phyloP scores from a whole-genome alignment of 2,888 invertebrate species.

The Elegia similella region DNA sequence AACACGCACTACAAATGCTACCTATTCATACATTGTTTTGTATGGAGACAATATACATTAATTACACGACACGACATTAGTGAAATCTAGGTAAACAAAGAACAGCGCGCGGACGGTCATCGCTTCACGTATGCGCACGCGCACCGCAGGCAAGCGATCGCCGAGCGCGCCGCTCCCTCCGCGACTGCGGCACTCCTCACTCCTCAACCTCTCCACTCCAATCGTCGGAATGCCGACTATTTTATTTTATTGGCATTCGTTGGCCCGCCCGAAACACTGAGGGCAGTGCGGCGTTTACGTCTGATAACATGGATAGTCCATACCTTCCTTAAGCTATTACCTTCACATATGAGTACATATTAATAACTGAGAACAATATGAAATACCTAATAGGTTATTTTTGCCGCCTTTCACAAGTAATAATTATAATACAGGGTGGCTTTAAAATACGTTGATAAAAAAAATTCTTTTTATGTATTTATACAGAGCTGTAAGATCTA shows the following conservation, averaged over 20 bases:
- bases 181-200: conserved; percentile 11
- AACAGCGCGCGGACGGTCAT: conserved; percentile 1
- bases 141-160: background rate
- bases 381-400: too few species aligned
- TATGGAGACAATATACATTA: background rate
- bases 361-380: too few species aligned
- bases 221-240: conserved; percentile 13
- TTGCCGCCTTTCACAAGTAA: too few species aligned
- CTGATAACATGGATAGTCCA: too few species aligned
- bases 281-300: too few species aligned
- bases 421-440: too few species aligned
- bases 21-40: background rate
- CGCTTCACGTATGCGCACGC: conserved; percentile 3
- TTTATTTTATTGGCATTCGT: conserved; percentile 32
- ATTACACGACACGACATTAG: background rate
- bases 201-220: background rate
- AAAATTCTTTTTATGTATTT: too few species aligned
- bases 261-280: conserved; percentile 23
- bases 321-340: too few species aligned
- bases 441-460: too few species aligned
- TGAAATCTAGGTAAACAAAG: conserved; percentile 17
- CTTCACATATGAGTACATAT: too few species aligned
- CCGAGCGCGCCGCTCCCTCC: conserved; percentile 8
- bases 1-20: background rate
- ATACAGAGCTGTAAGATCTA: too few species aligned